phyloP scores from a whole-genome alignment of 2,888 invertebrate genomes.

The Caenorhabditis virilis region DNA sequence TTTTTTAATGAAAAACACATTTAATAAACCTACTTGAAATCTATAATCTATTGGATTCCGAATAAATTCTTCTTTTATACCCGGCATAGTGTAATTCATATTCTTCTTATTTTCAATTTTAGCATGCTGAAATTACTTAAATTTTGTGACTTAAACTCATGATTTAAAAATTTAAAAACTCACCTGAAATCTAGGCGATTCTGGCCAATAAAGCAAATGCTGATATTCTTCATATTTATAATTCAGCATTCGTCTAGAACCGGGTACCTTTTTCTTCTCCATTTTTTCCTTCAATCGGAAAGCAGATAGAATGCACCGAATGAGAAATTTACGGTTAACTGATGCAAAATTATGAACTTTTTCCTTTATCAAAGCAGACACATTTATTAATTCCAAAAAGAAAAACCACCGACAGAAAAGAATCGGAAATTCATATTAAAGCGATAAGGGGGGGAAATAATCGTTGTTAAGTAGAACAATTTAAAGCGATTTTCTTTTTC shows the following conservation, averaged over 20 bases:
- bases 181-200: slow-evolving; percentile 45
- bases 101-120: slow-evolving; percentile 23
- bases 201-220: slow-evolving; percentile 48
- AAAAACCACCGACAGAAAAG: background rate
- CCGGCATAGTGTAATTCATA: slow-evolving; percentile 60
- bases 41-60: slow-evolving; percentile 23
- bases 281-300: too few species aligned
- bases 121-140: slow-evolving; percentile 17
- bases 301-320: too few species aligned
- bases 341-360: slow-evolving; percentile 1
- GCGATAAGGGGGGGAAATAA: too few species aligned
- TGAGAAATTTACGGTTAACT: too few species aligned
- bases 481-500: too few species aligned
- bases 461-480: too few species aligned
- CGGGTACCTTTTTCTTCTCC: background rate
- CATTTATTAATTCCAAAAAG: background rate
- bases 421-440: too few species aligned
- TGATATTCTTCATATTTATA: slow-evolving; percentile 29
- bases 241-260: slow-evolving; percentile 16
- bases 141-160: too few species aligned
- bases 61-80: slow-evolving; percentile 46
- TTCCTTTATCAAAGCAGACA: background rate
- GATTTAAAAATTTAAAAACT: too few species aligned
- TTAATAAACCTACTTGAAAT: slow-evolving; percentile 11
- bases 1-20: slow-evolving; percentile 22